A percentile compares a stretch with the other conserved stretches of the same genome.
phyloP scores from a whole-genome alignment of 2,797 vertebrate species.

The Oophaga sylvatica region DNA sequence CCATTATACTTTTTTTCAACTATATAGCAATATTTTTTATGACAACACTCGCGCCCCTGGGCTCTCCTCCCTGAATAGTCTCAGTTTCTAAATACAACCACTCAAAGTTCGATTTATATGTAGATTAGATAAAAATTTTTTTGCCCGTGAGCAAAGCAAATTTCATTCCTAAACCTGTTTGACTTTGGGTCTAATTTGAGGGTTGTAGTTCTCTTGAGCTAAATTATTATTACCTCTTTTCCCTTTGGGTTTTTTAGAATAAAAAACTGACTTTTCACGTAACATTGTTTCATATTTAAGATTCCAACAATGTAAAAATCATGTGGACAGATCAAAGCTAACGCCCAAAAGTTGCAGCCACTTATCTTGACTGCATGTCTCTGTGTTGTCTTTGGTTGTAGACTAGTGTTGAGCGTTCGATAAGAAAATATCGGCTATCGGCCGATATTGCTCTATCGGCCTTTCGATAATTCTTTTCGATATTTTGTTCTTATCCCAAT shows the following conservation, averaged over 20 bases:
- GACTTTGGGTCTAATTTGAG: constrained; percentile 33
- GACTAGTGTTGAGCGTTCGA: too few species aligned
- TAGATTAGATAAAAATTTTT: constrained; percentile 24
- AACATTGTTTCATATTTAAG: neutral
- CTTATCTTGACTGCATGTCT: neutral
- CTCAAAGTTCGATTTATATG: constrained; percentile 41
- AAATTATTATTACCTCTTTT: constrained; percentile 38
- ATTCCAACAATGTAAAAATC: neutral
- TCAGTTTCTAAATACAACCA: constrained; percentile 27
- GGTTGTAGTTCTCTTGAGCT: constrained; percentile 23
- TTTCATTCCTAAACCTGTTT: constrained; percentile 26
- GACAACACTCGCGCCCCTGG: constrained; percentile 11
- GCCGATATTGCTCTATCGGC: too few species aligned
- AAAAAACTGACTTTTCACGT: constrained; percentile 24
- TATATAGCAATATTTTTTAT: constrained; percentile 17
- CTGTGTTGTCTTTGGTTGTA: neutral
- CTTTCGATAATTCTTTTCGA: too few species aligned
- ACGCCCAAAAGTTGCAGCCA: neutral
- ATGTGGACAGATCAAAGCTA: neutral
- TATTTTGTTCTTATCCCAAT: too few species aligned
- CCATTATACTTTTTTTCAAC: constrained; percentile 11
- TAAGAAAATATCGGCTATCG: too few species aligned
- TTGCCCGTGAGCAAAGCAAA: constrained; percentile 39
- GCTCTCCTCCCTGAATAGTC: constrained; percentile 13
- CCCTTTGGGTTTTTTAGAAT: constrained; percentile 15